Base-by-base conservation (phyloP, 2,888 invertebrate species). In the Argynnis bischoffii region DNA sequence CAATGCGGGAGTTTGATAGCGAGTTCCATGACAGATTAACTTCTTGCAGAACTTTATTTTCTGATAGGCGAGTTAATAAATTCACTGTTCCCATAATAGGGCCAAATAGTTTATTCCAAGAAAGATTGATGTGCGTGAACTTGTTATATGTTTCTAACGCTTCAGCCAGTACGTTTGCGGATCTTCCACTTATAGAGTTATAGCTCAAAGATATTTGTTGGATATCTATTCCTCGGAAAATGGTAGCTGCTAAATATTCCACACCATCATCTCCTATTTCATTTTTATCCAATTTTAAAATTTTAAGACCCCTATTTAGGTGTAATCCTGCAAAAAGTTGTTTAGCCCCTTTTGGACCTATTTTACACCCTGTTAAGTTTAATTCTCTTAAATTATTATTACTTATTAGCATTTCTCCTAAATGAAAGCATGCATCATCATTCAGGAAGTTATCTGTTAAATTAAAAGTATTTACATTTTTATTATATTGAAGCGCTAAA, bases 361-460 rank as follows among this genome's bases (percentile, higher is more conserved):
- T 86, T 72, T 78, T 82, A 71, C 91, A 91, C 3, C 90, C 89
- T n/a, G 78, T 70, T 50, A 91, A 75, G 72, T 82, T 85, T 14
- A 91, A 72, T 66, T 86, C 84, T 16, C 72, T 64, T 47, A 91
- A 67, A 3, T 76, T 75, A 13, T 69, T 75, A 72, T 91, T 90
- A 1, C 55, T 74, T 15, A 73, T 71, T 11, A 90, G 73, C 86
- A 90, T 82, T 54, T 83, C 79, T 2, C 88, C 82, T 64, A 91
- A 77, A 79, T 91, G 90, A 65, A 76, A 88, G 54, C 87, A 88
- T 3, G 87, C 82, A 64, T 91, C 90, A 18, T 77, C 67, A 48
- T 75, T 82, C 3, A 91, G 78, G 71, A 85, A 89, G 75, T 84
- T 91, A 65, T 86, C 88, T 8, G 85, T 85, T 13, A 91, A 77